phyloP scores from a whole-genome alignment of 2,797 vertebrate species.

The Gambusia yucatana region DNA sequence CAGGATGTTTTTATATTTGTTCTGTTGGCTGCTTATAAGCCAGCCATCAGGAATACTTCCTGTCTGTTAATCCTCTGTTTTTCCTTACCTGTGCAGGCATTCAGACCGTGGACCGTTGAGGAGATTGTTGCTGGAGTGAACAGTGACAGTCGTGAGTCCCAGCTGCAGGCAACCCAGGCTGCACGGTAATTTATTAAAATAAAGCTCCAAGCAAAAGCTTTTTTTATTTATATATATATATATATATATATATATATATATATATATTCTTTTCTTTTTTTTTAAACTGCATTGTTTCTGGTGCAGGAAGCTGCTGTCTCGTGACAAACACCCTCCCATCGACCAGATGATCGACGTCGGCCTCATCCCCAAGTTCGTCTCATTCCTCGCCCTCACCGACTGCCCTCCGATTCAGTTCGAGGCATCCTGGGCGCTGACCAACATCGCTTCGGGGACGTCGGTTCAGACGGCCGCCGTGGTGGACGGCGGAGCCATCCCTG shows the following conservation, averaged over 20 bases:
- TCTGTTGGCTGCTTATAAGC: not conserved
- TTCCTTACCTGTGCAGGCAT: slow-evolving; percentile 62
- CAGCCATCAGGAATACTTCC: not conserved
- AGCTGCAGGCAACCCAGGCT: slow-evolving; percentile 95
- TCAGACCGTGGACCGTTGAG: slow-evolving; percentile 90
- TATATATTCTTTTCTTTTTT: too few species aligned
- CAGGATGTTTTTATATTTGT: not conserved
- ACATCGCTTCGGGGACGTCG: slow-evolving; percentile 94
- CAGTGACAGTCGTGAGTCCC: slow-evolving; percentile 82
- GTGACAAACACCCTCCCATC: slow-evolving; percentile 95
- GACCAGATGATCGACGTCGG: slow-evolving; percentile 91
- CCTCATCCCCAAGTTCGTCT: slow-evolving; percentile 91
- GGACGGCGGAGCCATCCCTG: slow-evolving; percentile 90
- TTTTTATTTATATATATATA: too few species aligned
- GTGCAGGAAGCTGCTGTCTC: slow-evolving; percentile 92
- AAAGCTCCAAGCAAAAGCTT: too few species aligned
- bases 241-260: too few species aligned
- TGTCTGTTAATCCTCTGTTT: not conserved
- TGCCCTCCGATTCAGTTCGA: slow-evolving; percentile 95
- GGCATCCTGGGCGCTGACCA: slow-evolving; percentile 96
- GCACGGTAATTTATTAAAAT: slow-evolving; percentile 83
- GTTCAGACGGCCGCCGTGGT: slow-evolving; percentile 96
- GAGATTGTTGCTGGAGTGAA: slow-evolving; percentile 90
- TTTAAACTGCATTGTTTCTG: not conserved
- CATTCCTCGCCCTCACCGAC: slow-evolving; percentile 85